Conservation (phyloP, 2,797 vertebrate genomes). For the Spinibarbus caldwelli region DNA sequence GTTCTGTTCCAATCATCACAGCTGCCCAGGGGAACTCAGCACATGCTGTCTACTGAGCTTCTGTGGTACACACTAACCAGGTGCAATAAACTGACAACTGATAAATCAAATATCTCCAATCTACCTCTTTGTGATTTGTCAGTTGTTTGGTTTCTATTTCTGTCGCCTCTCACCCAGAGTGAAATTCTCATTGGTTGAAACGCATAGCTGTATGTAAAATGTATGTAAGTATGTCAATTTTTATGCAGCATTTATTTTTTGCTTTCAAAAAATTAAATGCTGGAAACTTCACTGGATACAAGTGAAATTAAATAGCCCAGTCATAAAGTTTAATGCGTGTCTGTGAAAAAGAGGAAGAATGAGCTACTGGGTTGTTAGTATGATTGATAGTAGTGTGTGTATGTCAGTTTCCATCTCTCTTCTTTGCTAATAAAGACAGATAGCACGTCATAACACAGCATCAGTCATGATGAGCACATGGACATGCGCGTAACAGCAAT, state of each 20-base stretch:
- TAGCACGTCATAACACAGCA: conserved; percentile 18
- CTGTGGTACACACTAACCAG: not conserved
- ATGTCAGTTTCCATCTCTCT: conserved; percentile 34
- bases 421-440: conserved; percentile 51
- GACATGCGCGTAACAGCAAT: not conserved
- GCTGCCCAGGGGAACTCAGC: not conserved
- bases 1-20: not conserved
- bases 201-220: not conserved
- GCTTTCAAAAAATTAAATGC: not conserved
- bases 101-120: not conserved
- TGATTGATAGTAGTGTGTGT: conserved; percentile 26
- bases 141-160: not conserved
- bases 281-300: not conserved
- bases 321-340: conserved; percentile 16
- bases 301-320: not conserved
- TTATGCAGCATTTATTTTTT: not conserved
- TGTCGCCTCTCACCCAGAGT: not conserved
- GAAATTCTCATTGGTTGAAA: not conserved
- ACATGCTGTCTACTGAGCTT: conserved; percentile 1
- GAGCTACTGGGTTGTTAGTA: conserved; percentile 1
- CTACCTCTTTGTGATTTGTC: not conserved
- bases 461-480: not conserved
- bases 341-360: conserved; percentile 23
- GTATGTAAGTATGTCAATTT: not conserved
- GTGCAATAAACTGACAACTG: not conserved